These are phyloP conservation scores for Arbacia lixula DNA, from an alignment of 53 echinoderm and acorn worm genomes.

Conservation along the genomic window DNA sequence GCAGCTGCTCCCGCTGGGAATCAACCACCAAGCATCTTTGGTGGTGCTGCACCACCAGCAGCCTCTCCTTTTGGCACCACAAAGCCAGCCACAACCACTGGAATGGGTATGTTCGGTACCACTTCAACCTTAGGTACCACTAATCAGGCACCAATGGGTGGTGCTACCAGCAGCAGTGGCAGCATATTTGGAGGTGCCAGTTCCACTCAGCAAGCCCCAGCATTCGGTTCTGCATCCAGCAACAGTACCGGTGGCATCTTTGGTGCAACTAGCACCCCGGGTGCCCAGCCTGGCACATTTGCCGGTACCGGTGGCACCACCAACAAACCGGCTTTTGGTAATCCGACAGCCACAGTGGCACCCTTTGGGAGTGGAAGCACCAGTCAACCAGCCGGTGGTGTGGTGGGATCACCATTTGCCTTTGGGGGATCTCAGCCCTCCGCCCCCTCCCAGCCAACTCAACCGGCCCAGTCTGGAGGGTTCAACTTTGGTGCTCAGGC, in stretches of 20 bases:
- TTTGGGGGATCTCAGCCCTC: constrained; percentile 27
- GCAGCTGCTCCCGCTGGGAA: background rate
- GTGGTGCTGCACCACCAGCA: background rate
- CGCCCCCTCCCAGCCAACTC: constrained; percentile 1
- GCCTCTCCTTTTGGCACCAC: constrained; percentile 16
- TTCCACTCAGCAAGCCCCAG: constrained; percentile 13
- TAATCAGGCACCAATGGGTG: background rate
- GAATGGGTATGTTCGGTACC: constrained; percentile 16
- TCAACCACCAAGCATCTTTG: background rate
- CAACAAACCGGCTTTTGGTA: constrained; percentile 30
- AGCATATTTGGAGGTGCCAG: constrained; percentile 39
- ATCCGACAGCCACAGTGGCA: constrained; percentile 29
- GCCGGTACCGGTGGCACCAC: background rate
- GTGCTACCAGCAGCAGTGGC: constrained; percentile 20
- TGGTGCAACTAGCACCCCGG: constrained; percentile 17
- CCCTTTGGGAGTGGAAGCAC: constrained; percentile 20
- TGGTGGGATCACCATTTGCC: constrained; percentile 11
- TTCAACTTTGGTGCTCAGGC: constrained; percentile 41
- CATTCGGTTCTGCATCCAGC: constrained; percentile 5
- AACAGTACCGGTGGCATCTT: background rate
- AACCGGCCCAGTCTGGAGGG: constrained; percentile 7
- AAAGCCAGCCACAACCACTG: constrained; percentile 4
- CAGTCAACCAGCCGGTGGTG: background rate
- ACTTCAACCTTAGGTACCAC: background rate
- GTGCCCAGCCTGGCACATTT: background rate